Evolutionary conservation across 1,140 invertebrate genomes (phyloP), one percentile per base, ranked within the genome.

Genomic region (Diploscapter pachys): DNA sequence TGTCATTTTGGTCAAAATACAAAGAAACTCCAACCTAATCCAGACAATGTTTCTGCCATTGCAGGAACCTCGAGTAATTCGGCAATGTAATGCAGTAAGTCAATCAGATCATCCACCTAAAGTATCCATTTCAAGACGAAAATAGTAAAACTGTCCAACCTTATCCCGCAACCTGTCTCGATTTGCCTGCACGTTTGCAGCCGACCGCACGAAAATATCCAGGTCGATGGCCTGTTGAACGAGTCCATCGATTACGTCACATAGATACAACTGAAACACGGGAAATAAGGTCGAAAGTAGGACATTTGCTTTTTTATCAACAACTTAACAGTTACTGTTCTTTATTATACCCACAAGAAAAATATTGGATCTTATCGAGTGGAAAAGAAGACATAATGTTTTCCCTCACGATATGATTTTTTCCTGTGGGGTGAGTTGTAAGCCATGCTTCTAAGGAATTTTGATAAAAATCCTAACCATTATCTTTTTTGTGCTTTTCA

Each of bases 211-310:
- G 88, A 95, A 98, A 4, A 90, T 90, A 87, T 99, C 95, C 66
- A 99, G 87, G 87, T 98, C 95, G 74, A 98, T 88, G 73, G 98
- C 95, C 86, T 99, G 95, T 88, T 95, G 96, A 66, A 95, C 96
- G 85, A 99, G 97, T 83, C 98, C 97, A 93, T 95, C 97, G n/a
- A 98, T 95, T 50, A 99, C 89, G 88, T 98, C 98, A 76, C 94
- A 66, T 9, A 76, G 70, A 56, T 76, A 76, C 49, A 67, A 53
- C 75, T 76, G 63, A n/a, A 76, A 72, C 63, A 8, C 61, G 13
- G 48, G n/a, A 72, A n/a, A 4, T 3, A n/a, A 52, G 49, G 9
- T 66, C n/a, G 9, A 3, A 5, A 11, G 49, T 31, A 31, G 31
- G 31, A 31, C 31, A 31, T 31, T 3, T 48, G 49, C 57, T 67